Conservation (phyloP, 2,113 vertebrate genomes). For the Megaceryle torquata region DNA sequence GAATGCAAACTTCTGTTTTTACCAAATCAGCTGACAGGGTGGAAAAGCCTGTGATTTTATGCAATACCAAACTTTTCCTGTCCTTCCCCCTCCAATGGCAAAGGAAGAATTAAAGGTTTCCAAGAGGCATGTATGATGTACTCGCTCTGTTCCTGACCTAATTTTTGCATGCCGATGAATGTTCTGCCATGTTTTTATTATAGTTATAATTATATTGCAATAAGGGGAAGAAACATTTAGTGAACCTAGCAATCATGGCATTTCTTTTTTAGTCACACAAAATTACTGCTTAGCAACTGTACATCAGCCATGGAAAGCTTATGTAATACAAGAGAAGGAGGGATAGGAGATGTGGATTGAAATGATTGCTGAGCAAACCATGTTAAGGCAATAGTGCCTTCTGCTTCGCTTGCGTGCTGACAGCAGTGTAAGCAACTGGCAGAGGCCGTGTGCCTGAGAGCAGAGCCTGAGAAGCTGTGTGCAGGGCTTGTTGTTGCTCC, state of each 20-base stretch:
- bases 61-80: not conserved
- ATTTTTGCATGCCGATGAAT: not conserved
- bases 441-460: accelerated
- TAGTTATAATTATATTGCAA: not conserved
- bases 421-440: not conserved
- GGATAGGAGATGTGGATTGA: not conserved
- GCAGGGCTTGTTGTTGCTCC: not conserved
- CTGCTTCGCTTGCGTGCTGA: accelerated
- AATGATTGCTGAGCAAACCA: not conserved
- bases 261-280: conserved; percentile 17
- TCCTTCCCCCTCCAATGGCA: not conserved
- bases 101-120: not conserved
- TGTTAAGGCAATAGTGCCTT: not conserved
- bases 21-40: not conserved
- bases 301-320: not conserved
- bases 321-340: not conserved
- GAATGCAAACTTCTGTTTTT: not conserved
- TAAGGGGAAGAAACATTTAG: not conserved
- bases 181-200: conserved; percentile 2
- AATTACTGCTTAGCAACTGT: conserved; percentile 37
- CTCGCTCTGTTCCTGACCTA: not conserved
- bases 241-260: conserved; percentile 25
- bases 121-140: not conserved
- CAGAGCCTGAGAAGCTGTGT: not conserved
- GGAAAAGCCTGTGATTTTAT: not conserved